Evolutionary conservation across 37 sponge, comb jelly and placozoan genomes (phyloP), one percentile per base, ranked within the genome.

Genomic region (Aplysina aerophoba): DNA sequence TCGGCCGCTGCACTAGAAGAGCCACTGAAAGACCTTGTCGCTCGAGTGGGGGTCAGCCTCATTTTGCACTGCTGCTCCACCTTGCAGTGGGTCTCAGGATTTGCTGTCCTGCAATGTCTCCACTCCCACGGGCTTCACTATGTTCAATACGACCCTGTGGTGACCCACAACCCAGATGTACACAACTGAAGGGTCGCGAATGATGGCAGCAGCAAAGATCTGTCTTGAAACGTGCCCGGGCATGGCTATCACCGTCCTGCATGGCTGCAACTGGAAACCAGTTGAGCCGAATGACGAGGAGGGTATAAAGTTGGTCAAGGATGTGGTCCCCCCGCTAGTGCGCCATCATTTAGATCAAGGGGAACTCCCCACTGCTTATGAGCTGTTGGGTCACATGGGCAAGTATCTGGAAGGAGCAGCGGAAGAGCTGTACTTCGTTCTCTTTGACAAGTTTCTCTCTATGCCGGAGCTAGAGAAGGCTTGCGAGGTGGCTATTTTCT

Each of bases 201-300:
- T 75, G 78, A 40, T 75, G 78, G 78, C 78, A 21, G 78, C 38
- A 5, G 78, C 38, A 1, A 19, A 39, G 78, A 36, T 75, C 21
- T 75, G 78, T 50, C 41, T 39, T 15, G n/a, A 24, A 19, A 11
- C 13, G 25, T 41, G 54, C 4, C 78, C 78, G 11, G 50, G n/a
- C 16, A 21, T 54, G 13, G 78, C 78, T 5, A 19, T 75, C 5
- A 54, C 39, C 2, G 24, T 75, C 38, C 12, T 75, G 14, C 41
- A 54, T 40, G 50, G 78, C 14, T 75, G 54, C 54, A 75, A 36
- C 38, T 75, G 54, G 44, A 30, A 15, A 54, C 78, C 37, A 41
- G 54, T 44, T 12, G 78, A 75, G 21, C 2, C 27, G 6, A 36
- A 44, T 13, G 33, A 44, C 11, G 25, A 19, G 33, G n/a, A 36